phyloP scores from a whole-genome alignment of 2,113 vertebrate genomes.

The Equus przewalskii region DNA sequence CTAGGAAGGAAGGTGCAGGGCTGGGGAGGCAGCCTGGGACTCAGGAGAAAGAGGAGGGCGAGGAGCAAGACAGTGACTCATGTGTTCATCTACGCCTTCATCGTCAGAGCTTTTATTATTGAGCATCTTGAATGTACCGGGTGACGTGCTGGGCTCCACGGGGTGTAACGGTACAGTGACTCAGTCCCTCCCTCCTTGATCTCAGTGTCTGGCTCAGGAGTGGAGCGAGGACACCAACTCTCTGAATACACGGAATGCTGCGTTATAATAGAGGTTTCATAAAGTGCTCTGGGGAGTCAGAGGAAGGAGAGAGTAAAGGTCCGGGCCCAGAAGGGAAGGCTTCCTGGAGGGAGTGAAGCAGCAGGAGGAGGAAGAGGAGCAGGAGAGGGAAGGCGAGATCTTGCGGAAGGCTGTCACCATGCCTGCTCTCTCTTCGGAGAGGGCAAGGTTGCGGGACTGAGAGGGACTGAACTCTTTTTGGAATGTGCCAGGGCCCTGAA shows the following conservation, averaged over 20 bases:
- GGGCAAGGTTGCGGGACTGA: background rate
- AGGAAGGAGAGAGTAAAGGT: background rate
- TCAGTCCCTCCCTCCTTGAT: background rate
- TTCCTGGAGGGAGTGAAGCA: background rate
- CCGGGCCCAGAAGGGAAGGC: too few relatives aligned
- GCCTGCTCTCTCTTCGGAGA: background rate
- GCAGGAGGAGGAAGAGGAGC: background rate
- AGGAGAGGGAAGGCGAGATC: background rate
- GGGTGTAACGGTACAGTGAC: background rate
- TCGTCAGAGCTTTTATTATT: background rate
- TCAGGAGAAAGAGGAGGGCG: background rate
- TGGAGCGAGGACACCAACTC: background rate
- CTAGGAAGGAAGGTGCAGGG: background rate
- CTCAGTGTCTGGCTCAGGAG: background rate
- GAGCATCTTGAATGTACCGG: background rate
- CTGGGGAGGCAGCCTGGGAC: background rate
- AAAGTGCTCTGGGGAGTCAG: background rate
- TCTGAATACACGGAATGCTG: background rate
- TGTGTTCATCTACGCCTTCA: accelerated
- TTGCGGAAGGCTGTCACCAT: background rate
- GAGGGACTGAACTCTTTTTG: background rate
- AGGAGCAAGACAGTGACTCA: background rate
- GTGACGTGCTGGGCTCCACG: background rate
- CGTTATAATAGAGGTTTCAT: background rate
- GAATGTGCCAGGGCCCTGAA: background rate